Base-by-base conservation (phyloP, 1,140 invertebrate species). In the Holcopasites calliopsidis region DNA sequence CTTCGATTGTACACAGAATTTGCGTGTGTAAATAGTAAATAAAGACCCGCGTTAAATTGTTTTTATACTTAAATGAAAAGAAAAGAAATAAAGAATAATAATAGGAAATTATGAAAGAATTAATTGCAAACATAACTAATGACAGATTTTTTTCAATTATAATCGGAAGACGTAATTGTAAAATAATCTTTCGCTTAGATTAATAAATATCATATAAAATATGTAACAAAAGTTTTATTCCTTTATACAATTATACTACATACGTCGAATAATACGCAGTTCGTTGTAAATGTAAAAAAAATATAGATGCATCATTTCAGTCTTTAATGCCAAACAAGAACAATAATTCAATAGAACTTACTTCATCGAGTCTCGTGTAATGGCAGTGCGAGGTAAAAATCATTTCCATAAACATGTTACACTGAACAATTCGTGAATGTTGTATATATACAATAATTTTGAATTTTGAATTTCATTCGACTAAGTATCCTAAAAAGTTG, bases 271-370 rank as follows among this genome's bases (percentile, higher is more conserved):
- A 50, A 62, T 74, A 86, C 73, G 83, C 61, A 65, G 33, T 74
- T 47, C 47, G 60, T 69, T 86, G 80, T 64, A 78, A 84, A 84
- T 89, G 83, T 88, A 87, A 87, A 90, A 89, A 89, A 88, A 87
- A 88, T 88, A 88, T 87, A 87, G 82, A 65, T 77, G 64, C 70
- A 82, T 85, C 83, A 88, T 85, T 86, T 90, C 88, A 91, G 88
- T 91, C 88, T 90, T 90, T 74, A 65, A 80, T 74, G 71, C 84
- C 80, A 88, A 88, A 89, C 44, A 77, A 88, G 73, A 76, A 78
- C 82, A 82, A 79, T 84, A 79, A 71, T 83, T 84, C 77, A 79
- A 79, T 83, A 72, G 65, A 79, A 79, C 75, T 73, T 77, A 77
- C 71, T 74, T 49, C 54, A 65, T 80, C 75, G 81, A 85, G 82